Conservation (phyloP, 1,140 invertebrate species). For the Vanessa atalanta region DNA sequence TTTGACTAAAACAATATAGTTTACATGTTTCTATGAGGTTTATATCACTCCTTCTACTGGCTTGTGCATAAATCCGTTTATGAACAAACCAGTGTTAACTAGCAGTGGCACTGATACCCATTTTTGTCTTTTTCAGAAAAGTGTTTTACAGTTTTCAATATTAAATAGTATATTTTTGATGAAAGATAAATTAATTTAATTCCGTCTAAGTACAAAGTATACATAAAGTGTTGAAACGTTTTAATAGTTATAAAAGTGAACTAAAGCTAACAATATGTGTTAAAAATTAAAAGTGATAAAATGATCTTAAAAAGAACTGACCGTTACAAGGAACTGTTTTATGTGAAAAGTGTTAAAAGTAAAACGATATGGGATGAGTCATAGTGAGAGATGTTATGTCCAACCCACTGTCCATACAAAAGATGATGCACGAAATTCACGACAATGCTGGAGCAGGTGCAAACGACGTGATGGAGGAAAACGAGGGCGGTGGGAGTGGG, state of each 20-base stretch:
- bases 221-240: conserved; percentile 60
- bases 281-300: conserved; percentile 61
- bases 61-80: conserved; percentile 66
- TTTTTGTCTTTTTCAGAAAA: conserved; percentile 58
- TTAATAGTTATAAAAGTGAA: conserved; percentile 54
- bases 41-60: conserved; percentile 50
- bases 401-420: conserved; percentile 67
- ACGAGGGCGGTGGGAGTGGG: conserved; percentile 77
- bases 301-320: conserved; percentile 62
- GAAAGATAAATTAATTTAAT: conserved; percentile 67
- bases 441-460: conserved; percentile 74
- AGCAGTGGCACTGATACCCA: conserved; percentile 24
- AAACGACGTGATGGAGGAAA: conserved; percentile 78
- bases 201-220: conserved; percentile 79
- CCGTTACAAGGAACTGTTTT: conserved; percentile 59
- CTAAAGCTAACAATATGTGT: conserved; percentile 59
- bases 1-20: conserved; percentile 19
- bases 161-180: conserved; percentile 75
- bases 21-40: conserved; percentile 63
- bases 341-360: conserved; percentile 67
- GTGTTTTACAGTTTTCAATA: conserved; percentile 64
- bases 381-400: conserved; percentile 76
- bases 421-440: conserved; percentile 79
- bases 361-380: conserved; percentile 80
- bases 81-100: conserved; percentile 58